Evolutionary conservation across 1,140 invertebrate species (phyloP).

Genomic region (Aphaenogaster ashmeadi): DNA sequence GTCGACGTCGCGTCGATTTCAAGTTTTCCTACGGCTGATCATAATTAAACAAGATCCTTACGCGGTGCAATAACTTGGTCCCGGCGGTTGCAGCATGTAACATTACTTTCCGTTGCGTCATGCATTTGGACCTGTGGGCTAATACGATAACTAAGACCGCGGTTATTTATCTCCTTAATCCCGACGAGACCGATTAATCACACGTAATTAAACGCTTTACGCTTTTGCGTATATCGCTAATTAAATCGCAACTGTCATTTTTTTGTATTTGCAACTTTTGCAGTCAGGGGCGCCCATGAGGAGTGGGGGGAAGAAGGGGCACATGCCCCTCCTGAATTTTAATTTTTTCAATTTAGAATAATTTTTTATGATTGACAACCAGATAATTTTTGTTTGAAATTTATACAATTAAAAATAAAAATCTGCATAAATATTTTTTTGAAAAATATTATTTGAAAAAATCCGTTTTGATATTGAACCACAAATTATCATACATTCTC

Average conservation of each 20-base stretch:
- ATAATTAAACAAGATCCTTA: not conserved
- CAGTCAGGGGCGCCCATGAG: too few species aligned
- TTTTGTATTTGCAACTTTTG: not conserved
- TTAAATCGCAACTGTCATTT: not conserved
- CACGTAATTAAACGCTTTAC: conserved; percentile 13
- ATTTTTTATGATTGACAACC: too few species aligned
- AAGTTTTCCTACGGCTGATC: not conserved
- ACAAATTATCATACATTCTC: too few species aligned
- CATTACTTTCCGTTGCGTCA: conserved; percentile 43
- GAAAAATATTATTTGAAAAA: too few species aligned
- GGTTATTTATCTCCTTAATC: not conserved
- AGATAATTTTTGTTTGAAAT: too few species aligned
- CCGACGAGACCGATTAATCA: not conserved
- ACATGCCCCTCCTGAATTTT: too few species aligned
- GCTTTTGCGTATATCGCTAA: too few species aligned
- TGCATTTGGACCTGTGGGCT: not conserved
- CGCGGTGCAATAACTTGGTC: not conserved
- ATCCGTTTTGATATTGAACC: too few species aligned
- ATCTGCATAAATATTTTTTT: too few species aligned
- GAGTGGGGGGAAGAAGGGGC: too few species aligned
- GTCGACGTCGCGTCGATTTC: not conserved
- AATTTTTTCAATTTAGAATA: too few species aligned
- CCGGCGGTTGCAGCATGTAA: not conserved
- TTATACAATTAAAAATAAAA: too few species aligned
- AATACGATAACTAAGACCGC: not conserved